Evolutionary conservation across 1,140 invertebrate genomes (phyloP).

Genomic region (Aradophagus sp.): DNA sequence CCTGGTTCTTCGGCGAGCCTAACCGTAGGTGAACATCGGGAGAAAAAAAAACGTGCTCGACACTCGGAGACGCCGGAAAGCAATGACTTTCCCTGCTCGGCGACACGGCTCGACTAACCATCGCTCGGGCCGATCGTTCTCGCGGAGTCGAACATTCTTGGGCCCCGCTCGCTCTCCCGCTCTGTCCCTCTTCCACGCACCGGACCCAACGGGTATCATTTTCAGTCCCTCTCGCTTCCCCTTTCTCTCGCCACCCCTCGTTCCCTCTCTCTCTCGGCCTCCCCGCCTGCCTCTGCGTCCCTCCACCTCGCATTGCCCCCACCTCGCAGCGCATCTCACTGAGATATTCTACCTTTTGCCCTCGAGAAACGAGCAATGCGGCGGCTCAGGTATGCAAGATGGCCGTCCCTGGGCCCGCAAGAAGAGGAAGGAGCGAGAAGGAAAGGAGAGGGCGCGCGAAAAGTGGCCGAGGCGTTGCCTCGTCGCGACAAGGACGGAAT

Average conservation of each 20-base stretch:
- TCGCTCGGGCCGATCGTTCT: slow-evolving; percentile 61
- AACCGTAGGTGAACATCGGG: slow-evolving; percentile 18
- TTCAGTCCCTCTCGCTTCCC: slow-evolving; percentile 61
- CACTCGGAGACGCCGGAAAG: slow-evolving; percentile 31
- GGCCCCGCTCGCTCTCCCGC: slow-evolving; percentile 66
- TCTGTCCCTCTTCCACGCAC: slow-evolving; percentile 71
- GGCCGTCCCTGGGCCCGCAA: slow-evolving; percentile 62
- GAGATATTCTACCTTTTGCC: slow-evolving; percentile 76
- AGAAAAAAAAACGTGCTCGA: slow-evolving; percentile 44
- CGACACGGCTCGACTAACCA: slow-evolving; percentile 72
- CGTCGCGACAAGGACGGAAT: slow-evolving; percentile 35
- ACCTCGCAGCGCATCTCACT: slow-evolving; percentile 60
- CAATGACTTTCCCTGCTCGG: slow-evolving; percentile 66
- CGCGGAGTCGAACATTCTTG: slow-evolving; percentile 71
- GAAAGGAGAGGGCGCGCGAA: slow-evolving; percentile 29
- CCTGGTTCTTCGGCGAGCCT: too few species aligned
- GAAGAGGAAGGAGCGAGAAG: slow-evolving; percentile 39
- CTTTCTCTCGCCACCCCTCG: slow-evolving; percentile 19
- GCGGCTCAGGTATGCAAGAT: slow-evolving; percentile 76
- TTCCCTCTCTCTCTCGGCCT: slow-evolving; percentile 18
- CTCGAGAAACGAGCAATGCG: slow-evolving; percentile 75
- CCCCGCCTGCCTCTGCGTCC: slow-evolving; percentile 17
- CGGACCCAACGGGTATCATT: slow-evolving; percentile 63
- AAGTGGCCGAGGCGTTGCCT: slow-evolving; percentile 16
- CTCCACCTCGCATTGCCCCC: slow-evolving; percentile 51